Conservation (phyloP, 1,140 invertebrate species). For the Cyclina sinensis region DNA sequence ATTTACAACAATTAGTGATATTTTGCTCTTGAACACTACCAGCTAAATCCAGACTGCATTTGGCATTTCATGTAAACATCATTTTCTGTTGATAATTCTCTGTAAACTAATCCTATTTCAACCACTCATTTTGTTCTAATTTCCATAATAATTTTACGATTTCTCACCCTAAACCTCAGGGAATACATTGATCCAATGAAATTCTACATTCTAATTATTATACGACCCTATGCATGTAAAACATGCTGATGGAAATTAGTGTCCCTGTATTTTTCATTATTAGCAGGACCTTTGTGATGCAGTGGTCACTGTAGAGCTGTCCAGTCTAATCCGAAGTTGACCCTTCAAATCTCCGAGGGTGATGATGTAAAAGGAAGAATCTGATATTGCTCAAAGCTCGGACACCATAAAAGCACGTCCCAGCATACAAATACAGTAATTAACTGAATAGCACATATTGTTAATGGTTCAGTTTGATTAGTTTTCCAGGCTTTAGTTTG, state of each 20-base stretch:
- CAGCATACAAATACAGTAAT: not conserved
- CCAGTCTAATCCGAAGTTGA: slow-evolving; percentile 33
- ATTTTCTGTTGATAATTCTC: slow-evolving; percentile 21
- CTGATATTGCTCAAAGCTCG: slow-evolving; percentile 2
- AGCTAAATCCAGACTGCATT: not conserved
- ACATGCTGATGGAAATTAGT: slow-evolving; percentile 25
- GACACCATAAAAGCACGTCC: not conserved
- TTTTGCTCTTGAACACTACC: slow-evolving; percentile 18
- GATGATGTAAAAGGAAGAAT: slow-evolving; percentile 36
- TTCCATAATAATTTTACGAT: slow-evolving; percentile 61
- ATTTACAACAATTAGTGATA: slow-evolving; percentile 13
- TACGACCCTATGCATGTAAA: slow-evolving; percentile 50
- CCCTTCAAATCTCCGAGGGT: slow-evolving; percentile 25
- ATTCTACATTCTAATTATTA: slow-evolving; percentile 22
- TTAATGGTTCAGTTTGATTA: slow-evolving; percentile 21
- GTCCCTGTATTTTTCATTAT: slow-evolving; percentile 35
- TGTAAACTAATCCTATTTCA: slow-evolving; percentile 55
- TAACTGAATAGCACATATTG: slow-evolving; percentile 19
- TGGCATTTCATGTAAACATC: not conserved
- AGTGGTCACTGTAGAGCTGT: not conserved
- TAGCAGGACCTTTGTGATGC: slow-evolving; percentile 21
- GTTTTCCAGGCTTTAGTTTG: slow-evolving; percentile 32
- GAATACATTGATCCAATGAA: slow-evolving; percentile 37
- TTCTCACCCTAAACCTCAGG: slow-evolving; percentile 23
- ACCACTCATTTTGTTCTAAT: slow-evolving; percentile 27